These are phyloP conservation scores for Platichthys stellatus DNA, from an alignment of 2,113 vertebrate genomes.

Conservation along the genomic window DNA sequence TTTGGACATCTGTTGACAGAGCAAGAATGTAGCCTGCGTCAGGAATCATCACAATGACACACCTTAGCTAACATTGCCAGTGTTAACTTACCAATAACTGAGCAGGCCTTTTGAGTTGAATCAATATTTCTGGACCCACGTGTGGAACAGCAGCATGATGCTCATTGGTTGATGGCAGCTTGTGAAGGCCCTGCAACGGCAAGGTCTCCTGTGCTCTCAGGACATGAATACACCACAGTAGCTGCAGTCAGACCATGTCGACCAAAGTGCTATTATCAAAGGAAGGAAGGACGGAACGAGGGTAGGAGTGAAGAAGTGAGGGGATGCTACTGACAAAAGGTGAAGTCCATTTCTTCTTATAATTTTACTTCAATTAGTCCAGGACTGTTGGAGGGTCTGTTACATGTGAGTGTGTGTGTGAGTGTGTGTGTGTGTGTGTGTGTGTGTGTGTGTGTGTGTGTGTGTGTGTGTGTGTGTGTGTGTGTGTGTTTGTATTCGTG, in stretches of 20 bases:
- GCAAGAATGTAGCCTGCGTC: too few species aligned
- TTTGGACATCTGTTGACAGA: too few species aligned
- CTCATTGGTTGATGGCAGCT: constrained; percentile 5
- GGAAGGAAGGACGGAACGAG: constrained; percentile 19
- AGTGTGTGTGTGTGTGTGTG: constrained; percentile 6
- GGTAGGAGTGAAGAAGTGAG: constrained; percentile 6
- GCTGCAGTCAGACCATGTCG: constrained; percentile 40
- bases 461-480: constrained; percentile 27
- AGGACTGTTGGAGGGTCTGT: constrained; percentile 48
- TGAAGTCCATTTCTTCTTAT: constrained; percentile 65
- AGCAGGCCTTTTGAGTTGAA: too few species aligned
- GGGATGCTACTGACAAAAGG: constrained; percentile 48
- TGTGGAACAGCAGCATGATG: background rate
- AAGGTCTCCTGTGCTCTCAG: background rate
- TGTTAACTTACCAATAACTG: too few species aligned
- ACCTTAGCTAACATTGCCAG: too few species aligned
- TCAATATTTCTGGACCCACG: background rate
- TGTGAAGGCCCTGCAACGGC: background rate
- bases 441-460: constrained; percentile 4
- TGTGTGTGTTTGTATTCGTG: constrained; percentile 20
- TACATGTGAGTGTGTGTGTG: constrained; percentile 21
- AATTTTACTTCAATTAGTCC: constrained; percentile 49
- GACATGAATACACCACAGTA: constrained; percentile 20
- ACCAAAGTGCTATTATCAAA: constrained; percentile 39
- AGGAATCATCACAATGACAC: too few species aligned